Evolutionary conservation across 2,113 vertebrate species (phyloP), one percentile per base, ranked within the genome.

Genomic region (Echinops telfairi): DNA sequence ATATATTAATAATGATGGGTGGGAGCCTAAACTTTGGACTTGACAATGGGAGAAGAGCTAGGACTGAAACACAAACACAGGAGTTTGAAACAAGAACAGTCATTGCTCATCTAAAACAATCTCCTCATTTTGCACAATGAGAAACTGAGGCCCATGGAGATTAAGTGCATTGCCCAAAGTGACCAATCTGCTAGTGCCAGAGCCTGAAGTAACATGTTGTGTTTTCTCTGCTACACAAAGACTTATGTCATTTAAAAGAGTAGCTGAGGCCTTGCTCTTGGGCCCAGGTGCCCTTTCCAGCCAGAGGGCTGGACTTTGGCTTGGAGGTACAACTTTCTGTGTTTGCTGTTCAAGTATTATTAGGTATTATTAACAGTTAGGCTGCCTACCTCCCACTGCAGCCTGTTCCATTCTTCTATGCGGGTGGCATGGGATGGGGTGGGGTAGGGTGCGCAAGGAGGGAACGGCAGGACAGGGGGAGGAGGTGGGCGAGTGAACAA

Each of bases 311-410:
- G 15, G 77, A 73, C 33, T 86, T 53, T 76, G 3, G 38, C 33
- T 82, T 71, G 75, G 53, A 53, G 53, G 57, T n/a, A 20, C 10
- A 20, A 33, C 11, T 19, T 91, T 40, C 29, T 70, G 25, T 16
- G 71, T 75, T 89, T 93, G 47, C 47, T 68, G 57, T 33, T 89
- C 22, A 68, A 60, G 20, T 4, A 87, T 15, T 76, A 81, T 15
- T 76, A 81, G 90, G 40, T n/a, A 90, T 47, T 43, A 73, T 53
- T 40, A 96, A 81, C 43, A 77, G 38, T 47, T 43, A 93, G 75
- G 7, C 58, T 47, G 3, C 57, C 64, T 17, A 87, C 66, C 15
- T 89, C 60, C 60, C n/a, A 92, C 0, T 57, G 53, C 11, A 91
- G 60, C 25, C 38, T 73, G 33, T 57, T 94, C 43, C 68, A 71